A percentile compares a stretch with the other conserved stretches of the same genome.
Conservation (phyloP, 2,113 vertebrate species). For the Xenopus borealis region DNA sequence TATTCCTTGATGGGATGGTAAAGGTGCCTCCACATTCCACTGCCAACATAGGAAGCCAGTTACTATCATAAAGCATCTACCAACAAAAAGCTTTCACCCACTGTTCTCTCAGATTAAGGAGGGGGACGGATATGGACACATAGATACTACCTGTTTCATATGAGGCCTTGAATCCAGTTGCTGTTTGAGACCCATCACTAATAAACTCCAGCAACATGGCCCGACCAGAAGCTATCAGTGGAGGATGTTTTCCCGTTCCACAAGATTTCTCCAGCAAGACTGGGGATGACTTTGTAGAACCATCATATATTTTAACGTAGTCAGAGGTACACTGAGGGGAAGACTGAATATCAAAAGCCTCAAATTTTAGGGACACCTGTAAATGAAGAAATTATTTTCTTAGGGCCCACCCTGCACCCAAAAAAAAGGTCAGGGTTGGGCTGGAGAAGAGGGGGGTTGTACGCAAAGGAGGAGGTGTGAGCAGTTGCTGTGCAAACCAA, state of each 20-base stretch:
- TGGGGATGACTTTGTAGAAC: slow-evolving; percentile 51
- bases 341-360: slow-evolving; percentile 48
- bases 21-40: background rate
- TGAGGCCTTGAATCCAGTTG: slow-evolving; percentile 53
- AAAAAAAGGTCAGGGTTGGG: too few relatives aligned
- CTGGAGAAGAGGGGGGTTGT: too few relatives aligned
- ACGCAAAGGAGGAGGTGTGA: too few relatives aligned
- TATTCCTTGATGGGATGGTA: background rate
- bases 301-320: slow-evolving; percentile 57
- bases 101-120: too few relatives aligned
- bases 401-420: too few relatives aligned
- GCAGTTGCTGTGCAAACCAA: too few relatives aligned
- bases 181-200: slow-evolving; percentile 46
- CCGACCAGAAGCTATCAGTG: slow-evolving; percentile 41
- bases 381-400: background rate
- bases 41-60: background rate
- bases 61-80: too few relatives aligned
- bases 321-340: slow-evolving; percentile 51
- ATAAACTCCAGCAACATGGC: slow-evolving; percentile 52
- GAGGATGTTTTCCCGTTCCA: slow-evolving; percentile 42
- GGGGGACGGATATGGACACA: too few relatives aligned
- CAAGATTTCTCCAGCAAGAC: slow-evolving; percentile 57
- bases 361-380: slow-evolving; percentile 52
- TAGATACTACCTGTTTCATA: slow-evolving; percentile 49
- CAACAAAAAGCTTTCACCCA: too few relatives aligned